Evolutionary conservation across 1,140 invertebrate species (phyloP).

Genomic region (Euwallacea similis): DNA sequence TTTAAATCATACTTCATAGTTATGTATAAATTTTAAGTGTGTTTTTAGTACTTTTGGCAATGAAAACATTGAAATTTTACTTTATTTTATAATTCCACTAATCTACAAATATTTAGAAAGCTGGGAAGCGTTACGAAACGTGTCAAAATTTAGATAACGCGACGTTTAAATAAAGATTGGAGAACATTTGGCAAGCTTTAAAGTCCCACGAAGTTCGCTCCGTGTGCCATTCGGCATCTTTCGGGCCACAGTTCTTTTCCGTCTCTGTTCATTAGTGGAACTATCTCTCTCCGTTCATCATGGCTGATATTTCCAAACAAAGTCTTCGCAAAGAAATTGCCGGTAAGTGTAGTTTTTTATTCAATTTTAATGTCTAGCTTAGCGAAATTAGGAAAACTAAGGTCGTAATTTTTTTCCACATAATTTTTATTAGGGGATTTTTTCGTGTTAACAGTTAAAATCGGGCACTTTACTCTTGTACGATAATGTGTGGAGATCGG

Average conservation of each 20-base stretch:
- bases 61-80: too few relatives aligned
- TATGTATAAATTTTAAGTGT: too few relatives aligned
- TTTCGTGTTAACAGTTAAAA: conserved; percentile 54
- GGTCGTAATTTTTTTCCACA: conserved; percentile 47
- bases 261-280: conserved; percentile 40
- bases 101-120: too few relatives aligned
- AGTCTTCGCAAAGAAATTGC: conserved; percentile 70
- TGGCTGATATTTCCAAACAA: conserved; percentile 69
- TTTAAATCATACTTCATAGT: too few relatives aligned
- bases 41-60: too few relatives aligned
- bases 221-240: too few relatives aligned
- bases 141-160: too few relatives aligned
- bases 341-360: conserved; percentile 62
- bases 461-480: conserved; percentile 57
- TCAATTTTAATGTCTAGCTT: conserved; percentile 33
- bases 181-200: too few relatives aligned
- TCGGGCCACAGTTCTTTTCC: conserved; percentile 26
- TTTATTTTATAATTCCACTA: too few relatives aligned
- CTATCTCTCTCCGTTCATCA: conserved; percentile 51
- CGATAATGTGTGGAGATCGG: conserved; percentile 41
- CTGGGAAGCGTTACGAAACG: too few relatives aligned
- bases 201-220: too few relatives aligned
- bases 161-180: too few relatives aligned
- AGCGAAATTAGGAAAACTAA: conserved; percentile 43
- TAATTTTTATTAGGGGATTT: conserved; percentile 48